A percentile compares a stretch with the other conserved stretches of the same genome.
These are phyloP conservation scores for Pterobdella sp. DNA, from an alignment of 2,888 invertebrate genomes.

Conservation along the genomic window DNA sequence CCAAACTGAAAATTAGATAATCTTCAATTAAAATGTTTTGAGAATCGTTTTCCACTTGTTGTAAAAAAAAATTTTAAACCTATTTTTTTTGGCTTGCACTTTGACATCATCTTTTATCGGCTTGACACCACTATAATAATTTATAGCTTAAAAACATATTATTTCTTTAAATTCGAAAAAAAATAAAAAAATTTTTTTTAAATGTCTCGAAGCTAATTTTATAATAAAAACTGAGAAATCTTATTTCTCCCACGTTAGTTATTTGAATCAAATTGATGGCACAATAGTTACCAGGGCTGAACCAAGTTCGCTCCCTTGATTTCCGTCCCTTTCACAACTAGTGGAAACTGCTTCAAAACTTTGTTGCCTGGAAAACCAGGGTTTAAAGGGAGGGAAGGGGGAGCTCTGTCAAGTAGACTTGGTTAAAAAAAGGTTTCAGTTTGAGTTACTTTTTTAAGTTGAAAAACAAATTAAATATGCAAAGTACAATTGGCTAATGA, in stretches of 20 bases:
- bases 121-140: slow-evolving; percentile 13
- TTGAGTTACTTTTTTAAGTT: neutral
- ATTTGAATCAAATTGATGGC: neutral
- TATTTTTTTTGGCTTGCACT: neutral
- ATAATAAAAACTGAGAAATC: neutral
- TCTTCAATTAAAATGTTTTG: neutral
- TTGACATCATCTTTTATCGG: neutral
- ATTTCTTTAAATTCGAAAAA: neutral
- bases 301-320: slow-evolving; percentile 12
- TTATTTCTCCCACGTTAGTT: too few species aligned
- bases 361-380: slow-evolving; percentile 26
- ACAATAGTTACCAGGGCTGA: neutral
- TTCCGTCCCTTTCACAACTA: slow-evolving; percentile 24
- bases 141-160: neutral
- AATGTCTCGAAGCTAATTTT: neutral
- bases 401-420: slow-evolving; percentile 8
- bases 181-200: neutral
- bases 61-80: neutral
- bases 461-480: neutral
- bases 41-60: neutral
- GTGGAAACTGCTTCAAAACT: slow-evolving; percentile 22
- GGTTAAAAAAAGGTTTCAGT: neutral
- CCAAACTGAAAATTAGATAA: neutral
- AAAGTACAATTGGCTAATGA: neutral
- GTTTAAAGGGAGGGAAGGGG: slow-evolving; percentile 21